Conservation (phyloP, 2,797 vertebrate species). For the Leucoraja ocellata region DNA sequence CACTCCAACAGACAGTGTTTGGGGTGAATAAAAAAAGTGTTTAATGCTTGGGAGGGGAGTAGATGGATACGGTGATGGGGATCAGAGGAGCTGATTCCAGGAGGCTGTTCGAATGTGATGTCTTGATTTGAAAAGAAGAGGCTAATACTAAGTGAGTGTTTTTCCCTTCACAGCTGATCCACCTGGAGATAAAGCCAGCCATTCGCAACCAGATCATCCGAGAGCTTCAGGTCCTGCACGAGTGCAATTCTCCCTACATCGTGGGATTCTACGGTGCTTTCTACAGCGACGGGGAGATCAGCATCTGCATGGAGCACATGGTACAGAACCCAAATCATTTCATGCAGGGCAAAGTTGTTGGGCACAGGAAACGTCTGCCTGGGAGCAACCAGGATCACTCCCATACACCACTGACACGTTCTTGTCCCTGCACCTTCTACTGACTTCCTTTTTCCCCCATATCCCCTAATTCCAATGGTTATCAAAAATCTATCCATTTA, state of each 20-base stretch:
- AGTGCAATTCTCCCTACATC: slow-evolving; percentile 95
- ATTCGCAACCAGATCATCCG: slow-evolving; percentile 98
- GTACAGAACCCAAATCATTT: slow-evolving; percentile 52
- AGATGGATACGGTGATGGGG: neutral
- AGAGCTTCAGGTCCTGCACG: slow-evolving; percentile 93
- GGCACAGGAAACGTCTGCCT: too few species aligned
- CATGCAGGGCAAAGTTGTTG: too few species aligned
- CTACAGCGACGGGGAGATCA: slow-evolving; percentile 95
- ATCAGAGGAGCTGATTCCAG: neutral
- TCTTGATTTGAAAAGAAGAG: neutral
- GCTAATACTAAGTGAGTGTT: too few species aligned
- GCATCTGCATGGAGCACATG: slow-evolving; percentile 98
- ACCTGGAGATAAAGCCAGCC: slow-evolving; percentile 95
- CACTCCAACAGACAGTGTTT: neutral
- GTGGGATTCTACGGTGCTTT: slow-evolving; percentile 96
- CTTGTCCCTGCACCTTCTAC: neutral
- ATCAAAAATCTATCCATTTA: too few species aligned
- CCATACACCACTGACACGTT: neutral
- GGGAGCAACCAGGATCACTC: neutral
- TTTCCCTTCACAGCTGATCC: slow-evolving; percentile 71
- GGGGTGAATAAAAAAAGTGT: neutral
- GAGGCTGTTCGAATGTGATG: neutral
- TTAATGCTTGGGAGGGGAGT: neutral
- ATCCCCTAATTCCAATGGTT: too few species aligned
- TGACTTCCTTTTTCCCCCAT: neutral